Percentiles rank a stretch among this genome's conserved stretches.
phyloP scores from a whole-genome alignment of 2,797 vertebrate species.

The Ptychobarbus kaznakovi region DNA sequence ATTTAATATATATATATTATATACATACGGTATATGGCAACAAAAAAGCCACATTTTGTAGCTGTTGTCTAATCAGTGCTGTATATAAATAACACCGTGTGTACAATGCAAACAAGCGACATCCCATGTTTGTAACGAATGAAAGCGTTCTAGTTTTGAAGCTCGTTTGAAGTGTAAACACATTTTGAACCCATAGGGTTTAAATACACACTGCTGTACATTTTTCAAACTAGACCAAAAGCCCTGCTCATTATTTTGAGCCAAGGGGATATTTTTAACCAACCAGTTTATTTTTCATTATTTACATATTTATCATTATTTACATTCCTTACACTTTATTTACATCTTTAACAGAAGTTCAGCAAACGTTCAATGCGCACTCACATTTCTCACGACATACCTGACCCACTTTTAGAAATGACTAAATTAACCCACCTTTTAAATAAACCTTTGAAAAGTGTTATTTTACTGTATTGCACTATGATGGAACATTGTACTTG shows the following conservation, averaged over 20 bases:
- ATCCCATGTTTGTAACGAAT: neutral
- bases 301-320: no score
- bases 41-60: neutral
- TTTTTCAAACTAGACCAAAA: neutral
- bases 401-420: constrained; percentile 3
- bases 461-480: neutral
- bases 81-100: neutral
- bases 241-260: neutral
- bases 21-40: no score
- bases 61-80: neutral
- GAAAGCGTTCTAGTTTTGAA: neutral
- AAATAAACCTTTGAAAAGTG: neutral
- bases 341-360: neutral
- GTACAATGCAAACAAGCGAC: neutral
- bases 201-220: neutral
- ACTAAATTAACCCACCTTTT: neutral
- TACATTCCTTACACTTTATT: no score
- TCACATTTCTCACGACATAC: neutral
- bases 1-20: no score
- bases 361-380: neutral
- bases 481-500: neutral
- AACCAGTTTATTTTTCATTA: constrained; percentile 2
- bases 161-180: neutral
- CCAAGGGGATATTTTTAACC: neutral
- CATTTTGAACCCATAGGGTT: neutral